Evolutionary conservation across 2,113 vertebrate species (phyloP).

Genomic region (Psophia crepitans): DNA sequence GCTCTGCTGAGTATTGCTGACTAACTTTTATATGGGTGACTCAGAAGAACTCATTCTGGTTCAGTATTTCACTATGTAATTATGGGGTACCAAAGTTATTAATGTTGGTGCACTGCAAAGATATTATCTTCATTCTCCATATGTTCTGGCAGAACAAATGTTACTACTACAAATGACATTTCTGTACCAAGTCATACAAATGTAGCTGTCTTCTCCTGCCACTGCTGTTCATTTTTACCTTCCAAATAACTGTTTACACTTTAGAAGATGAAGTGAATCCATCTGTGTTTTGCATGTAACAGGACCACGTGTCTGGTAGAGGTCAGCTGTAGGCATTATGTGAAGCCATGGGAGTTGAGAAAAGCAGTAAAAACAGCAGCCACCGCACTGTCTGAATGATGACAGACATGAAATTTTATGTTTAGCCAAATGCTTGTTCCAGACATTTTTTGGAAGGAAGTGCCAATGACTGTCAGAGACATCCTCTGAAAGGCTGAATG

Average conservation of each 20-base stretch:
- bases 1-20: slow-evolving; percentile 1
- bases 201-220: background rate
- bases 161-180: background rate
- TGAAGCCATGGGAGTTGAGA: background rate
- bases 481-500: background rate
- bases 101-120: background rate
- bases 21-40: background rate
- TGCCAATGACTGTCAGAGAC: background rate
- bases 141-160: background rate
- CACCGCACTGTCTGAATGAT: background rate
- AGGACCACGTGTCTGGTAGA: background rate
- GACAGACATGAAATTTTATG: background rate
- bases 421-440: background rate
- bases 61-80: background rate
- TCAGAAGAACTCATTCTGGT: background rate
- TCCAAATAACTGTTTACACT: slow-evolving; percentile 2
- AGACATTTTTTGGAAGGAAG: background rate
- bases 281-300: background rate
- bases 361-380: slow-evolving; percentile 9
- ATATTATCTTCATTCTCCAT: background rate
- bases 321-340: background rate
- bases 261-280: background rate
- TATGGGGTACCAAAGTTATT: background rate
- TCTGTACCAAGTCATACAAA: background rate
- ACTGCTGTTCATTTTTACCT: slow-evolving; percentile 14